Percentiles rank a stretch among this genome's conserved stretches.
Evolutionary conservation across 2,888 invertebrate species (phyloP).

Genomic region (Oxycera nigricornis): DNA sequence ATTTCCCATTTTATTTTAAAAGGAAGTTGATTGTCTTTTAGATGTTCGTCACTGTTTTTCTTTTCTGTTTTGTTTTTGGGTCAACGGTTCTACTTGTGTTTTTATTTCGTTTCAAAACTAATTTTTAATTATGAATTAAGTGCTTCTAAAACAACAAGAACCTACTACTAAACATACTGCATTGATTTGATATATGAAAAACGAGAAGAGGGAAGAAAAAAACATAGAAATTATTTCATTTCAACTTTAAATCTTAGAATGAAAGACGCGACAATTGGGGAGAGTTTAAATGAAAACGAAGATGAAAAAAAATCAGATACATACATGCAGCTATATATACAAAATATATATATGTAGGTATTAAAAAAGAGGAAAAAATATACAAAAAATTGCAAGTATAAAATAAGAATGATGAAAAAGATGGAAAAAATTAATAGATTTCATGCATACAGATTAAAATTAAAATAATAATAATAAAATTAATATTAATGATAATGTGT

Average conservation of each 20-base stretch:
- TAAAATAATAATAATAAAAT: too few species aligned
- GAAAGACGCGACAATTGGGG: not conserved
- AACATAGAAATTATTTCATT: not conserved
- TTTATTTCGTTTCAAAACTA: not conserved
- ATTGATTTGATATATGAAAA: too few species aligned
- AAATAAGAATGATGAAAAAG: constrained; percentile 5
- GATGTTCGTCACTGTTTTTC: not conserved
- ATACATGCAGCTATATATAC: not conserved
- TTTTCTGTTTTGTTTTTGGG: constrained; percentile 14
- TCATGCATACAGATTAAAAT: not conserved
- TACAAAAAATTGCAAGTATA: not conserved
- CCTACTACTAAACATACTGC: too few species aligned
- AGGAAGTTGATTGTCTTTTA: not conserved
- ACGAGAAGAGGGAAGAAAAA: not conserved
- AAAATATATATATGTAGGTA: not conserved
- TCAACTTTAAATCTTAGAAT: not conserved
- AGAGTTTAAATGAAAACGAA: too few species aligned
- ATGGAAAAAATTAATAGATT: constrained; percentile 6
- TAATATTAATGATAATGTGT: constrained; percentile 10
- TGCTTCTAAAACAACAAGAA: too few species aligned
- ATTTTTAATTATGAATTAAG: not conserved
- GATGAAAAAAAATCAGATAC: too few species aligned
- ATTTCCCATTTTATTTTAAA: too few species aligned
- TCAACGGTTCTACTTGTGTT: constrained; percentile 3
- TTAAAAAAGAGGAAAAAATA: not conserved